Percentiles rank a stretch among this genome's conserved stretches.
Conservation (phyloP, 2,113 vertebrate species). For the Acanthisitta chloris region DNA sequence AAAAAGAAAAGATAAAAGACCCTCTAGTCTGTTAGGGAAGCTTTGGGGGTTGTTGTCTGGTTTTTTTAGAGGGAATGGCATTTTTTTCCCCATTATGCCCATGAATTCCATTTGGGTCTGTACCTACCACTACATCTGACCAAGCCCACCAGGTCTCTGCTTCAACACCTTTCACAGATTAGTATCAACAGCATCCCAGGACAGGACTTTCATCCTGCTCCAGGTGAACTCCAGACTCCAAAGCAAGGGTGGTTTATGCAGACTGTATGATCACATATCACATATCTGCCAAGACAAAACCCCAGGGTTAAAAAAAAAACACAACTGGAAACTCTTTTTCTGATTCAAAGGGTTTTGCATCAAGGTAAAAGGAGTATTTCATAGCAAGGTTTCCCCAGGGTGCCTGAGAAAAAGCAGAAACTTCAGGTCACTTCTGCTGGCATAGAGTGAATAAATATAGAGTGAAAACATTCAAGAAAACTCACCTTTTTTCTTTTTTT, state of each 20-base stretch:
- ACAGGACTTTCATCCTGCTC: background rate
- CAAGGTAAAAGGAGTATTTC: background rate
- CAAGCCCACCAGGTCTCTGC: background rate
- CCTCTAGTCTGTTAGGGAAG: background rate
- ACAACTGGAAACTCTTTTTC: background rate
- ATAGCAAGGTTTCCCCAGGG: background rate
- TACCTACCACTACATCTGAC: background rate
- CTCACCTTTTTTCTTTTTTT: background rate
- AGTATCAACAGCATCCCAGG: background rate
- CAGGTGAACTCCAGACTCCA: background rate
- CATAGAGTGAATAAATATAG: background rate
- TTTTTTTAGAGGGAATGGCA: background rate
- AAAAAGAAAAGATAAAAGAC: background rate
- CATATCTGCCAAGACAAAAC: background rate
- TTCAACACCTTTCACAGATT: background rate
- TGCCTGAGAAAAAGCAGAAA: background rate
- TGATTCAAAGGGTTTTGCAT: background rate
- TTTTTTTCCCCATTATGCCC: background rate
- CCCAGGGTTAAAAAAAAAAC: background rate
- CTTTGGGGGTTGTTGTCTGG: too few relatives aligned
- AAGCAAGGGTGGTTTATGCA: background rate
- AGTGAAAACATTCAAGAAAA: background rate
- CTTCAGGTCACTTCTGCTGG: slow-evolving; percentile 2
- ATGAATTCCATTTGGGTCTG: background rate
- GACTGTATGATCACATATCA: background rate